Evolutionary conservation across 2,888 invertebrate genomes (phyloP), one percentile per base, ranked within the genome.

Genomic region (Tiliacea citrago): DNA sequence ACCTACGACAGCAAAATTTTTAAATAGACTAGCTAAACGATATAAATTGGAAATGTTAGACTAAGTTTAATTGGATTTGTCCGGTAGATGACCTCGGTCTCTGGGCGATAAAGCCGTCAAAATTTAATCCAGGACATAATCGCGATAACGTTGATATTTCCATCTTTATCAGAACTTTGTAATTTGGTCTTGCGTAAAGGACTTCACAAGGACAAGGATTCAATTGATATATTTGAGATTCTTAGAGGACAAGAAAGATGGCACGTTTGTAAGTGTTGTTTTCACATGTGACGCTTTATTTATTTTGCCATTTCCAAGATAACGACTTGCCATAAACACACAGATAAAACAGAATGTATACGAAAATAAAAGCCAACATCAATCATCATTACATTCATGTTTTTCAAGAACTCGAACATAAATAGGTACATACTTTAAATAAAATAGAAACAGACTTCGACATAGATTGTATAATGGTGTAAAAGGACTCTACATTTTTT

Each of bases 271-370:
- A 7, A 51, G 24, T 10, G 47, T 78, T 45, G 35, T 58, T 55
- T n/a, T n/a, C 35, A 55, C 67, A 72, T 78, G 79, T 72, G 80
- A 70, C n/a, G 2, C 13, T 62, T 49, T 77, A 57, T 77, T 71
- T 77, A 67, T 58, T 71, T 78, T 45, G 49, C n/a, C 35, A 72
- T 78, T 82, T 58, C 35, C 35, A 29, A 68, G 79, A 73, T 80
- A 65, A 68, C n/a, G 4, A 21, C 51, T 35, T 47, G 35, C 53
- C 45, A 67, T 39, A n/a, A 13, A 51, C 42, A 76, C 21, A 63
- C 57, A 77, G 68, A 68, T 72, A 63, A 68, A 45, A 60, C 39
- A 35, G 42, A 60, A 13, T 42, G 8, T 55, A 24, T 10, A 57
- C 35, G 21, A 66, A 53, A 73, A 69, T 39, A 68, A n/a, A 21